Percentiles rank a stretch among this genome's conserved stretches.
Evolutionary conservation across 2,113 vertebrate genomes (phyloP).

Genomic region (Neogale vison): DNA sequence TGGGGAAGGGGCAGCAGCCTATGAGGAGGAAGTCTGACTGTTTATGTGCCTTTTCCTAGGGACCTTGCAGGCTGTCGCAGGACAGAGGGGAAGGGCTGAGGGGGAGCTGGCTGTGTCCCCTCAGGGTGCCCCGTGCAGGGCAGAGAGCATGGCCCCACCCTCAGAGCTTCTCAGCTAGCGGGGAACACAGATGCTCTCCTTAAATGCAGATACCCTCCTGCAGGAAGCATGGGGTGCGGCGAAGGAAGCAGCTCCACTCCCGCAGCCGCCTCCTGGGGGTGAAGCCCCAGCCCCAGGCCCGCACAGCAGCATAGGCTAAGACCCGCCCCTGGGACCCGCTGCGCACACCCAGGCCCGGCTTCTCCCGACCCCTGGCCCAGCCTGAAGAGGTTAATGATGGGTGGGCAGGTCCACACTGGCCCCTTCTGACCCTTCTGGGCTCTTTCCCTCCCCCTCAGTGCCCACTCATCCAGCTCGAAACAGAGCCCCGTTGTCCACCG

Average conservation of each 20-base stretch:
- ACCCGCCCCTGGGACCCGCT: not conserved
- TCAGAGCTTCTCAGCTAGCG: not conserved
- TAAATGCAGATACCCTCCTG: not conserved
- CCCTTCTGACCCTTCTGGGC: not conserved
- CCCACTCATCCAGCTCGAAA: conserved; percentile 1
- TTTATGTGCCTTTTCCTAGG: not conserved
- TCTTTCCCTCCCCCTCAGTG: not conserved
- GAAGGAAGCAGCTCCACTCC: not conserved
- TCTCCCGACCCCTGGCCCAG: not conserved
- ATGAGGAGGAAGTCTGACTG: not conserved
- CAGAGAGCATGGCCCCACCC: not conserved
- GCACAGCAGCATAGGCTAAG: not conserved
- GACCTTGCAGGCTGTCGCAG: not conserved
- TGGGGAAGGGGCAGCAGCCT: not conserved
- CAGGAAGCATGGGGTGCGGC: not conserved
- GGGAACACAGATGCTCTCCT: not conserved
- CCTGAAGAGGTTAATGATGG: not conserved
- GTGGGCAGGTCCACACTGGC: not conserved
- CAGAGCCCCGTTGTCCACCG: conserved; percentile 22
- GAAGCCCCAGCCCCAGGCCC: not conserved
- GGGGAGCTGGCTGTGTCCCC: not conserved
- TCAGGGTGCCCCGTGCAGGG: not conserved
- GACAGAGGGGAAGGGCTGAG: no score
- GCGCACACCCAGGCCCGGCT: not conserved
- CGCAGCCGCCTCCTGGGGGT: not conserved